A percentile compares a stretch with the other conserved stretches of the same genome.
Evolutionary conservation across 2,113 vertebrate species (phyloP).

Genomic region (Vidua chalybeata): DNA sequence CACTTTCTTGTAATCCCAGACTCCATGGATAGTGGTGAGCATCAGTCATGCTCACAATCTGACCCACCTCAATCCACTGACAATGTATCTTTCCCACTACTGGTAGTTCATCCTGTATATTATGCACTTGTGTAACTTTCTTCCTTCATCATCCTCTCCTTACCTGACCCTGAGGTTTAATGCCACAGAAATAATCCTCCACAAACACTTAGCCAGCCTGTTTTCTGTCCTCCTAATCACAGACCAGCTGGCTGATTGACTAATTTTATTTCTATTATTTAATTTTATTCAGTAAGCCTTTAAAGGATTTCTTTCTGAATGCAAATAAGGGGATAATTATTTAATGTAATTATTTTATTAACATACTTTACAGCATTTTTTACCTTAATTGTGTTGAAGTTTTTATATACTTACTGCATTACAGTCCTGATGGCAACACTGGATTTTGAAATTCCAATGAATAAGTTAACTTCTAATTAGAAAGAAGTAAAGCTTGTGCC

Average conservation of each 20-base stretch:
- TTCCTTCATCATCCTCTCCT: not conserved
- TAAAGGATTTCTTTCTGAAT: not conserved
- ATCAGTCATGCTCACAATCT: not conserved
- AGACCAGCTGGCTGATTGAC: not conserved
- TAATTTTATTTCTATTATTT: not conserved
- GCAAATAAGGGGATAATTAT: not conserved
- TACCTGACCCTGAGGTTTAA: not conserved
- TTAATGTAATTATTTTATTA: constrained; percentile 14
- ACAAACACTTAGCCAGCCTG: not conserved
- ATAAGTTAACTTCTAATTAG: not conserved
- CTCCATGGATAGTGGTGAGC: not conserved
- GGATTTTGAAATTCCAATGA: not conserved
- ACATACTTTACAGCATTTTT: not conserved
- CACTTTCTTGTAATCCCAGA: not conserved
- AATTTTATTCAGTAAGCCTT: not conserved
- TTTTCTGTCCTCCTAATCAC: not conserved
- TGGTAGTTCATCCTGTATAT: not conserved
- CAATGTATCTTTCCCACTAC: not conserved
- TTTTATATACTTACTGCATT: not conserved
- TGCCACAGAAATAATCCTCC: not conserved
- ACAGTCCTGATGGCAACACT: not conserved
- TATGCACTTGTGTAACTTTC: not conserved
- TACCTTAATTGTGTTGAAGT: not conserved
- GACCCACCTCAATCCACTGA: not conserved
- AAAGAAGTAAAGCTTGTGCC: not conserved